Percentiles rank a stretch among this genome's conserved stretches.
Evolutionary conservation across 2,797 vertebrate species (phyloP).

Genomic region (Anableps anableps): DNA sequence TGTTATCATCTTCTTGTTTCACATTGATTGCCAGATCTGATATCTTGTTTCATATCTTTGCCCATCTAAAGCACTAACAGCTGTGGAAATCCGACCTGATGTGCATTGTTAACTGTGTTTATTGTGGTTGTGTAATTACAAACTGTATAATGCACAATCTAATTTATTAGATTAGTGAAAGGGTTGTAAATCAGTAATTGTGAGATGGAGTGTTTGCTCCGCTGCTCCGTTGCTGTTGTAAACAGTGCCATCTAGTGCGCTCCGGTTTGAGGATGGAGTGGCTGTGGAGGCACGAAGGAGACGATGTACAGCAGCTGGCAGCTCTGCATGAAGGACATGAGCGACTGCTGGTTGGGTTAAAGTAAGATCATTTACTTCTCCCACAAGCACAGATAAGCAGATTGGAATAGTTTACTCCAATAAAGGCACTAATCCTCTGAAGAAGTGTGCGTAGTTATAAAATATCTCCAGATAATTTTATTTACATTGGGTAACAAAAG

Average conservation of each 20-base stretch:
- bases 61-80: constrained; percentile 74
- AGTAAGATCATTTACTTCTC: constrained; percentile 16
- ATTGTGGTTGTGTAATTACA: constrained; percentile 82
- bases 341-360: constrained; percentile 26
- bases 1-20: constrained; percentile 81
- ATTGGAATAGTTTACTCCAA: constrained; percentile 3
- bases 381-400: constrained; percentile 24
- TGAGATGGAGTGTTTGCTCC: constrained; percentile 45
- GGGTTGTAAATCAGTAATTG: constrained; percentile 77
- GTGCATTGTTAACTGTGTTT: constrained; percentile 79
- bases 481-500: neutral
- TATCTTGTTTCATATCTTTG: constrained; percentile 75
- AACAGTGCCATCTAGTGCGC: constrained; percentile 84
- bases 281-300: constrained; percentile 20
- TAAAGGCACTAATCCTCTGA: neutral
- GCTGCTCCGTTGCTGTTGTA: constrained; percentile 62
- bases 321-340: constrained; percentile 23
- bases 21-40: constrained; percentile 81
- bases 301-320: constrained; percentile 40
- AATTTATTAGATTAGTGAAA: constrained; percentile 82
- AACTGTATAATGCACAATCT: constrained; percentile 79
- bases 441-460: neutral
- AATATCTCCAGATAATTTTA: neutral
- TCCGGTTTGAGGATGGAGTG: constrained; percentile 7
- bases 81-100: constrained; percentile 75